A percentile compares a stretch with the other conserved stretches of the same genome.
phyloP scores from a whole-genome alignment of 2,797 vertebrate species.

The Megaceryle alcyon region DNA sequence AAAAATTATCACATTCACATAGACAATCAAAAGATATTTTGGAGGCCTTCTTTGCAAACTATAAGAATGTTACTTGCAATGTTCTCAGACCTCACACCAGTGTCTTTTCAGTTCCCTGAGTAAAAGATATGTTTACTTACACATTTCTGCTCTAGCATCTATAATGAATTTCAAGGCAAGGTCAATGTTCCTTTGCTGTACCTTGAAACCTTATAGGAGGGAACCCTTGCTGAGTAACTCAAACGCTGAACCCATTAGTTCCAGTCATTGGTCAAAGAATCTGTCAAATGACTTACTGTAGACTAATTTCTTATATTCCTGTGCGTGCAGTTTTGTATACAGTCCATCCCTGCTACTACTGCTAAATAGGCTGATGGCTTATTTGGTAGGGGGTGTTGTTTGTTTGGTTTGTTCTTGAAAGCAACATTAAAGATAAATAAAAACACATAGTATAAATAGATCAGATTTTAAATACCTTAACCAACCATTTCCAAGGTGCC shows the following conservation, averaged over 20 bases:
- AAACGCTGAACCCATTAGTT: not conserved
- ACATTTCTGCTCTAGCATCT: not conserved
- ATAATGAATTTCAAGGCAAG: slow-evolving; percentile 22
- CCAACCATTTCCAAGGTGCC: not conserved
- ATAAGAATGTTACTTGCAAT: not conserved
- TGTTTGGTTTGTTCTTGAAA: not conserved
- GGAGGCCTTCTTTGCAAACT: not conserved
- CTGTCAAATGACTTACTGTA: not conserved
- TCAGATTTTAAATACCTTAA: not conserved
- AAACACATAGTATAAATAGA: not conserved
- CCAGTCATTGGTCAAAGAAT: not conserved
- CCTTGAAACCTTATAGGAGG: not conserved
- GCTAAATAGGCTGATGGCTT: not conserved
- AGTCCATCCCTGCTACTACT: not conserved
- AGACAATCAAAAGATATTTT: not conserved
- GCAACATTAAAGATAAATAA: not conserved
- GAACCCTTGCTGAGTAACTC: not conserved
- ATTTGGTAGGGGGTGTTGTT: not conserved
- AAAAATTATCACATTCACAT: not conserved
- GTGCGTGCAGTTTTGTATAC: not conserved
- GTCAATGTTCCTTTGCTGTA: not conserved
- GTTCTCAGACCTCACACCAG: not conserved
- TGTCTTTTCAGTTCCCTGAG: not conserved
- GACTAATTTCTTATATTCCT: not conserved
- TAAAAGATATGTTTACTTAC: not conserved